These are phyloP conservation scores for Leptinotarsa texana DNA, from an alignment of 1,140 invertebrate genomes.

Conservation along the genomic window DNA sequence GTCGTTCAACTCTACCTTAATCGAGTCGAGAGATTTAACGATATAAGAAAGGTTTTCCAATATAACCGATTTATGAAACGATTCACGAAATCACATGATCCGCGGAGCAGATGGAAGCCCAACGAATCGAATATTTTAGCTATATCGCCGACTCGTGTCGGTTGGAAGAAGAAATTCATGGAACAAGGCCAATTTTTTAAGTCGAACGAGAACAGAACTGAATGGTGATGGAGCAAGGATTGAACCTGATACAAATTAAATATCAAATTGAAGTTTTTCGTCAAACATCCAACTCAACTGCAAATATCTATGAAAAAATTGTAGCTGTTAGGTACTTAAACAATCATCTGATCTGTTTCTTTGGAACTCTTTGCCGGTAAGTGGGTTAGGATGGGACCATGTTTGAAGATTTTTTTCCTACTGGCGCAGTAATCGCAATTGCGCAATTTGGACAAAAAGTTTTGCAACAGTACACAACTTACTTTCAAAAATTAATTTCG, in stretches of 20 bases:
- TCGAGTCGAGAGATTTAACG: slow-evolving; percentile 23
- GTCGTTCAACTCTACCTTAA: slow-evolving; percentile 16
- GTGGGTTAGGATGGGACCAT: not conserved
- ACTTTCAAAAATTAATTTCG: not conserved
- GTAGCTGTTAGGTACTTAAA: no score
- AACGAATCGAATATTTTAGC: slow-evolving; percentile 18
- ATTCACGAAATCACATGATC: slow-evolving; percentile 17
- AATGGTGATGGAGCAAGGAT: no score
- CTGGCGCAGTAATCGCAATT: not conserved
- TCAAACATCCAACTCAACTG: no score
- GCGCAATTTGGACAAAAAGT: not conserved
- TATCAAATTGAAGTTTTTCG: no score
- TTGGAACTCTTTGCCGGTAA: no score
- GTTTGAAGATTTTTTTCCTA: not conserved
- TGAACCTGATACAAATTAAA: no score
- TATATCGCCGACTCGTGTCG: slow-evolving; percentile 5
- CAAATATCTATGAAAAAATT: no score
- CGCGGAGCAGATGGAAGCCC: slow-evolving; percentile 10
- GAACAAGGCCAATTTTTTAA: no score
- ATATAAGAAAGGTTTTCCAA: slow-evolving; percentile 27
- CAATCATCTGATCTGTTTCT: no score
- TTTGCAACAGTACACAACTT: not conserved
- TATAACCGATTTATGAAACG: slow-evolving; percentile 25
- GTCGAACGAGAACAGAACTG: no score
- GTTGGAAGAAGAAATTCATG: not conserved